Evolutionary conservation across 1,140 invertebrate genomes (phyloP).

Genomic region (Papilio machaon): DNA sequence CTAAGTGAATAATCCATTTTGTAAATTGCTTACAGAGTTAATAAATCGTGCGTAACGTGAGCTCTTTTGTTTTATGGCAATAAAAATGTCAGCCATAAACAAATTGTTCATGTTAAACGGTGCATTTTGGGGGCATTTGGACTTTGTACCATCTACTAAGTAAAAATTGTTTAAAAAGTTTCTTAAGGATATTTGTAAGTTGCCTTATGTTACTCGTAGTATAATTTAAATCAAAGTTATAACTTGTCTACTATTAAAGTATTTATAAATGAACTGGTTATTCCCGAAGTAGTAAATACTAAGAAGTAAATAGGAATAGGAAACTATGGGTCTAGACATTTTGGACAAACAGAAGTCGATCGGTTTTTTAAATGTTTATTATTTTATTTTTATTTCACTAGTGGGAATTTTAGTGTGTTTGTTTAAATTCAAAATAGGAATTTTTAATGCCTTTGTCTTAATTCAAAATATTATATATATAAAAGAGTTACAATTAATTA

Average conservation of each 20-base stretch:
- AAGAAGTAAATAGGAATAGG: too few relatives aligned
- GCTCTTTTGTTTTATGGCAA: conserved; percentile 35
- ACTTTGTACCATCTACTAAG: neutral
- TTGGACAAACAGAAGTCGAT: too few relatives aligned
- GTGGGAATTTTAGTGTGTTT: too few relatives aligned
- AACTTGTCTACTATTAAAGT: too few relatives aligned
- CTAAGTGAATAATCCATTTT: conserved; percentile 29
- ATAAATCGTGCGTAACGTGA: conserved; percentile 30
- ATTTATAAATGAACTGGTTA: too few relatives aligned
- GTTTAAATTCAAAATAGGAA: too few relatives aligned
- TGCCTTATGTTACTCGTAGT: neutral
- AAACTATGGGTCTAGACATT: too few relatives aligned
- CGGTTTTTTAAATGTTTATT: too few relatives aligned
- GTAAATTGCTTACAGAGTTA: conserved; percentile 6
- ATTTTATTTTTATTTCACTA: too few relatives aligned
- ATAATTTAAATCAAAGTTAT: too few relatives aligned
- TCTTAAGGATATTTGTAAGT: neutral
- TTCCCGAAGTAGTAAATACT: too few relatives aligned
- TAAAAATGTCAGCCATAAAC: conserved; percentile 19
- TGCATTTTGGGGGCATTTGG: neutral
- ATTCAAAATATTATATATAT: neutral
- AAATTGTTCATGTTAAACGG: conserved; percentile 15
- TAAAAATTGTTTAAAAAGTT: neutral
- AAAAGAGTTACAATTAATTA: neutral
- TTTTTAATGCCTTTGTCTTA: neutral